Evolutionary conservation across 2,113 vertebrate species (phyloP), one percentile per base, ranked within the genome.

Genomic region (Chroicocephalus ridibundus): DNA sequence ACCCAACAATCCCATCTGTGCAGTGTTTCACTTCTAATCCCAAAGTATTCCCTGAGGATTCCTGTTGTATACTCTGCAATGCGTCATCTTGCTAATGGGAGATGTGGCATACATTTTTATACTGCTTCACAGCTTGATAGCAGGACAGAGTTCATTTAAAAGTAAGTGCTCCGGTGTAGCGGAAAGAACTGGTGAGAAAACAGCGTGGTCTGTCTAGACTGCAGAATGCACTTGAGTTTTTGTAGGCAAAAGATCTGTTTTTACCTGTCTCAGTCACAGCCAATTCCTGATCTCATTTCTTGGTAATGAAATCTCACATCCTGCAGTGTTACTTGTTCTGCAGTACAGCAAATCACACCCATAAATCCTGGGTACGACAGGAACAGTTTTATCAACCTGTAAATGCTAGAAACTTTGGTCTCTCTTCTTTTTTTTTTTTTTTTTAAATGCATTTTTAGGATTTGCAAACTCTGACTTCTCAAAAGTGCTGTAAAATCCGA

Each of bases 1-100:
- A 88, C 86, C 81, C 91, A 88, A 71, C 93, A 88, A 29, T 85
- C 94, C 96, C 98, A 96, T 97, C 97, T 98, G 98, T 98, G 97
- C 97, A 97, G 96, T 95, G 72, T 98, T 98, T 97, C 97, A 74
- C 93, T 98, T 98, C 98, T 98, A 97, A 98, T 98, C 97, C 97
- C 58, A 38, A 97, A 96, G 94, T 65, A 75, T 32, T 95, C 94
- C 81, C 92, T 54, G 75, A 94, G 95, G 96, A 96, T 98, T 97
- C 96, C 94, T 97, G 72, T 86, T 34, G 2, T 95, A 27, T 74
- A 68, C 86, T 94, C 97, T 94, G 97, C 96, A 96, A 70, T 78
- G 55, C 89, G 26, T 95, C 96, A 97, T 97, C 95, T 77, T 86
- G 21, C 65, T 51, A 80, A 90, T 75, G 69, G 94, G 75, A 88